phyloP scores from a whole-genome alignment of 2,888 invertebrate species.

The Pristionchus maxplancki region DNA sequence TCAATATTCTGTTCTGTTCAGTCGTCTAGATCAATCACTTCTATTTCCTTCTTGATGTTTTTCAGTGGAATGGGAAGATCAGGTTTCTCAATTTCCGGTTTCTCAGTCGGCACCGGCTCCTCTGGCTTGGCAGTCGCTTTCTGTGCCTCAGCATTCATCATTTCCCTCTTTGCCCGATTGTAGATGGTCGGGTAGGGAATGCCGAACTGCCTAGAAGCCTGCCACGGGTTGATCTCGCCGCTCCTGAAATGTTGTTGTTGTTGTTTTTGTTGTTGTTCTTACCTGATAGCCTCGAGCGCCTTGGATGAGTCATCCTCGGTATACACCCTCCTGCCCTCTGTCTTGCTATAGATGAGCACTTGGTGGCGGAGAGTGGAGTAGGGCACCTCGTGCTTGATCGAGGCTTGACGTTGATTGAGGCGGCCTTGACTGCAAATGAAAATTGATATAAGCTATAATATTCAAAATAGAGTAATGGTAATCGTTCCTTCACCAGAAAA shows the following conservation, averaged over 20 bases:
- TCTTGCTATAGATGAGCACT: neutral
- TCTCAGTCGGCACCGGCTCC: too few species aligned
- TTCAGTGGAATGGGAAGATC: too few species aligned
- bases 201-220: neutral
- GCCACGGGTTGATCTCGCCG: neutral
- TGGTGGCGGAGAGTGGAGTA: neutral
- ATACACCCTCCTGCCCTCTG: neutral
- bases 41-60: neutral
- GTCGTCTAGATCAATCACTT: neutral
- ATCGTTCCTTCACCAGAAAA: too few species aligned
- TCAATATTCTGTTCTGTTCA: neutral
- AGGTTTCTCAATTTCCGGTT: too few species aligned
- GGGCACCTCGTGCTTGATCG: neutral
- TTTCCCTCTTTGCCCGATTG: neutral
- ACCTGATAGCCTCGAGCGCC: neutral
- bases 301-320: neutral
- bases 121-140: too few species aligned
- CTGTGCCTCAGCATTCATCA: neutral
- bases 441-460: neutral
- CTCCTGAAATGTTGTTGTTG: neutral
- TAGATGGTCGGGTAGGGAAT: neutral
- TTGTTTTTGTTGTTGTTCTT: neutral
- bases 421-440: neutral
- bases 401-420: neutral
- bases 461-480: neutral